A percentile compares a stretch with the other conserved stretches of the same genome.
Evolutionary conservation across 2,888 invertebrate species (phyloP).

Genomic region (Torymus tubicola): DNA sequence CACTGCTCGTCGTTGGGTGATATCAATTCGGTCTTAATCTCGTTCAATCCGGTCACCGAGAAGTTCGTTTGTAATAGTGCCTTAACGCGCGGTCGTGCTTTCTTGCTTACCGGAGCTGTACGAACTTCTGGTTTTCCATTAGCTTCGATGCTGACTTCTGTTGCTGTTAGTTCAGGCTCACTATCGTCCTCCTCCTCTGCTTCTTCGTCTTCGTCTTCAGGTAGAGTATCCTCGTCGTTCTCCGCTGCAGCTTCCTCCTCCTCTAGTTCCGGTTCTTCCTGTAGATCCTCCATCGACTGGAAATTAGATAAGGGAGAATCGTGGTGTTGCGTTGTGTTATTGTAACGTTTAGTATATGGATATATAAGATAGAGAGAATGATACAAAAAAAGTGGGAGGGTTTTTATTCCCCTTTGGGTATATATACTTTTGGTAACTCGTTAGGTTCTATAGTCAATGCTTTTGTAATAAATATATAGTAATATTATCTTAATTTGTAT

Average conservation of each 20-base stretch:
- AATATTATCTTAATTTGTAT: too few species aligned
- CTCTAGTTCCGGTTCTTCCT: conserved; percentile 75
- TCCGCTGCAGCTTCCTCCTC: conserved; percentile 72
- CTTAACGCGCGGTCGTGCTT: not conserved
- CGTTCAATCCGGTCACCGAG: conserved; percentile 70
- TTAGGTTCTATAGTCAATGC: too few species aligned
- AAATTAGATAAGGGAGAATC: conserved; percentile 2
- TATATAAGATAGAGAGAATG: not conserved
- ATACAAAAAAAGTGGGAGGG: too few species aligned
- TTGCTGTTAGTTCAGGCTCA: conserved; percentile 63
- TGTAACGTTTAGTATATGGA: not conserved
- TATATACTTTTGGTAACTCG: too few species aligned
- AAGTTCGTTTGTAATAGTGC: conserved; percentile 70
- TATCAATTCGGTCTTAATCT: conserved; percentile 67
- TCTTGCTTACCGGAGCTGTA: conserved; percentile 66
- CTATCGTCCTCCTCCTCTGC: conserved; percentile 64
- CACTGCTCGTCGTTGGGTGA: conserved; percentile 26
- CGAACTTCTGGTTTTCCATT: conserved; percentile 60
- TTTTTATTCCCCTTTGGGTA: too few species aligned
- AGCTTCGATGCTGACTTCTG: conserved; percentile 44
- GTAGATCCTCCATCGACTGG: conserved; percentile 75
- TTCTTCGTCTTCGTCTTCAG: conserved; percentile 66
- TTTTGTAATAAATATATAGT: too few species aligned
- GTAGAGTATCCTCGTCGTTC: conserved; percentile 64
- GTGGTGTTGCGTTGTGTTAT: not conserved